Base-by-base conservation (phyloP, 2,888 invertebrate genomes). In the Bombylius discolor region DNA sequence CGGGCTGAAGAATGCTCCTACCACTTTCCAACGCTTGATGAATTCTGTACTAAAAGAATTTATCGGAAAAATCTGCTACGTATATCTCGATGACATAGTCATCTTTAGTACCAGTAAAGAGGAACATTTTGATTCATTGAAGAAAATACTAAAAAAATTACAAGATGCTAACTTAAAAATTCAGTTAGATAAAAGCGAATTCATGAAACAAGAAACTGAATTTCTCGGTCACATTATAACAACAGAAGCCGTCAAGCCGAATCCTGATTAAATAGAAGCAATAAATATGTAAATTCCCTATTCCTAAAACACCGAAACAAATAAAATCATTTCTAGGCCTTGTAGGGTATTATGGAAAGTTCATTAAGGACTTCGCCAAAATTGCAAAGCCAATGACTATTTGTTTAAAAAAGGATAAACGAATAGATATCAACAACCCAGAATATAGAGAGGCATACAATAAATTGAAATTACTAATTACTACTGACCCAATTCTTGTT, bases 231-330 rank as follows among this genome's bases (percentile, higher is more conserved):
- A 53, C 42, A 42, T 53, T 11, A 14, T 23, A 14, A 53, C 47
- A 14, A 53, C 48, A 9, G 13, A 44, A 23, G 53, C 48, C 6
- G 32, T 53, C 5, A 52, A 52, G 13, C 45, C 52, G 6, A 52
- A 52, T 8, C 52, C 52, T 4, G 33, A 51, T 39, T 61, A 60
- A 42, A 53, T 58, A 11, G 31, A 52, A 42, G 59, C 59, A n/a
- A 57, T 60, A 4, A 36, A 52, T n/a, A n/a, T n/a, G n/a, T n/a
- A 57, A 61, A 9, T 60, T 56, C 31, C 60, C 55, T 39, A 47
- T 56, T n/a, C 59, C 58, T 3, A 58, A 55, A 47, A 61, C 50
- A 4, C 34, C 36, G 4, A 61, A 54, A 42, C 53, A 61, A 52
- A 52, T 61, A 9, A 57, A 61, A 49, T 39, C 47, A 5, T 60